These are phyloP conservation scores for Scatophagus argus DNA, from an alignment of 2,113 vertebrate genomes.

Conservation along the genomic window DNA sequence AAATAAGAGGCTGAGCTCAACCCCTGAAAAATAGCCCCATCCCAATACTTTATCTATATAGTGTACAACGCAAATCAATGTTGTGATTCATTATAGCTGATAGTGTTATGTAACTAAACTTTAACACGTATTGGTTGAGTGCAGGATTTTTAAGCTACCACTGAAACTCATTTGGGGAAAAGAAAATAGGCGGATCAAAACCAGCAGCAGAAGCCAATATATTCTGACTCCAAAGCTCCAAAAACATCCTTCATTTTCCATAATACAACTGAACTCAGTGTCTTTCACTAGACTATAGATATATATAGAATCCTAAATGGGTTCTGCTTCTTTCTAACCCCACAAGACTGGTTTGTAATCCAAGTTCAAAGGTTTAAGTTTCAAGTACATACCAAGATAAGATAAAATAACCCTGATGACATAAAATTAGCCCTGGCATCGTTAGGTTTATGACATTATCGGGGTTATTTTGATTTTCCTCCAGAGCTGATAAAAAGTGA, in stretches of 20 bases:
- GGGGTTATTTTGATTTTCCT: background rate
- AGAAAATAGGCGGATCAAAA: background rate
- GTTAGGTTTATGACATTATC: background rate
- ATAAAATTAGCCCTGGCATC: background rate
- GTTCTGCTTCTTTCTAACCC: too few species aligned
- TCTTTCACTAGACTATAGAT: background rate
- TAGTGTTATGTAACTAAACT: background rate
- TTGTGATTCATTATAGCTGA: background rate
- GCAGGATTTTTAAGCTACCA: background rate
- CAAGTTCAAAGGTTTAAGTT: background rate
- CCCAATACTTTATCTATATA: too few species aligned
- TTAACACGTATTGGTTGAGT: background rate
- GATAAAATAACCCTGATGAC: background rate
- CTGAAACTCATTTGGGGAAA: background rate
- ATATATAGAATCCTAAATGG: too few species aligned
- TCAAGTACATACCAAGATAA: background rate
- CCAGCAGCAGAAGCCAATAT: background rate
- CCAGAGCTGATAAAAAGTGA: background rate
- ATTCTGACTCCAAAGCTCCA: too few species aligned
- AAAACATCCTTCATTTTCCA: constrained; percentile 7
- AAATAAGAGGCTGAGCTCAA: too few species aligned
- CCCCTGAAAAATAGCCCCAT: too few species aligned
- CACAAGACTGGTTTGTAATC: too few species aligned
- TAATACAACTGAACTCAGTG: background rate
- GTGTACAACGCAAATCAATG: background rate